Evolutionary conservation across 2,888 invertebrate genomes (phyloP).

Genomic region (Drosophila antonietae): DNA sequence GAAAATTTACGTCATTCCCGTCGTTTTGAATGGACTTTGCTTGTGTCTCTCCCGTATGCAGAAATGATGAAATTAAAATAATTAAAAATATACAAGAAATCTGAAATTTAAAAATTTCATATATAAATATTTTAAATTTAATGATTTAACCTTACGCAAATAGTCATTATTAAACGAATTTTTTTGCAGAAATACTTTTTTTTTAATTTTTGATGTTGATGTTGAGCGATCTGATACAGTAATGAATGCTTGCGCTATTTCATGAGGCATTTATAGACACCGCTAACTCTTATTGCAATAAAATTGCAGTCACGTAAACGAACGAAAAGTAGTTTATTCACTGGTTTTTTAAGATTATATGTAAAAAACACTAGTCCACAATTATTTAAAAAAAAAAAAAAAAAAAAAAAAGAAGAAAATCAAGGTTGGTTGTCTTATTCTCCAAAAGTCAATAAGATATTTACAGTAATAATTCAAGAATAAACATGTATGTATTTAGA

Average conservation of each 20-base stretch:
- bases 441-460: too few relatives aligned
- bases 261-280: slow-evolving; percentile 43
- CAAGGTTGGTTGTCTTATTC: too few relatives aligned
- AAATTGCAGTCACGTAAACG: slow-evolving; percentile 2
- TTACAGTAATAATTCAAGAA: too few relatives aligned
- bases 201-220: slow-evolving; percentile 6
- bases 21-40: slow-evolving; percentile 15
- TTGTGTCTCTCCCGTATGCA: slow-evolving; percentile 19
- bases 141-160: slow-evolving; percentile 29
- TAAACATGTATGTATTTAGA: too few relatives aligned
- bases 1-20: slow-evolving; percentile 2
- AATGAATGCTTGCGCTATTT: slow-evolving; percentile 34
- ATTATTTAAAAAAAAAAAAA: neutral
- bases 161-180: slow-evolving; percentile 25
- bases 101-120: slow-evolving; percentile 32
- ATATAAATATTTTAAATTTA: neutral
- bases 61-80: slow-evolving; percentile 25
- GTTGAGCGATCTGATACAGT: slow-evolving; percentile 25
- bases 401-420: neutral
- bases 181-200: neutral
- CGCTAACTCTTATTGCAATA: neutral
- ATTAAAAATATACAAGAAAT: slow-evolving; percentile 23
- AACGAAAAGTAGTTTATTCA: slow-evolving; percentile 3
- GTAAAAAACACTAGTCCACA: slow-evolving; percentile 15
- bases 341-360: neutral